phyloP scores from a whole-genome alignment of 2,888 invertebrate genomes.

The Drosophila infuscata region DNA sequence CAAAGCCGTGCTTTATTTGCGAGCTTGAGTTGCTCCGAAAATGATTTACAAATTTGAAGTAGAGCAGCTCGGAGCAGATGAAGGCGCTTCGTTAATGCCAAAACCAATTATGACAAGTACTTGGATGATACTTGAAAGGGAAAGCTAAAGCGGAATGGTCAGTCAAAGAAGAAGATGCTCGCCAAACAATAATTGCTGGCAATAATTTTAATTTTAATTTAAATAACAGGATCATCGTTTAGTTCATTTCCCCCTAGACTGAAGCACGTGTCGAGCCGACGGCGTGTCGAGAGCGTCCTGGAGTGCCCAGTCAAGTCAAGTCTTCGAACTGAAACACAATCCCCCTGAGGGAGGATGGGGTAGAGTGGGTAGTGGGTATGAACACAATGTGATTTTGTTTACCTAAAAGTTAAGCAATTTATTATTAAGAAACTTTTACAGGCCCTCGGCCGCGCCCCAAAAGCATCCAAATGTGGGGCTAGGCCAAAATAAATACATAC shows the following conservation, averaged over 20 bases:
- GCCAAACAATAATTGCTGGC: conserved; percentile 12
- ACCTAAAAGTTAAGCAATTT: conserved; percentile 78
- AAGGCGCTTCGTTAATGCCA: not conserved
- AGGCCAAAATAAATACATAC: conserved; percentile 21
- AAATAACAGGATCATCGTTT: conserved; percentile 49
- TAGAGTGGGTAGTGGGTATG: not conserved
- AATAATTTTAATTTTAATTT: conserved; percentile 65
- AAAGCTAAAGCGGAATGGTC: not conserved
- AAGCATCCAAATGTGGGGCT: conserved; percentile 9
- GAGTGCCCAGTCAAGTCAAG: conserved; percentile 16
- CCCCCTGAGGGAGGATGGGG: not conserved
- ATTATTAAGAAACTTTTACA: conserved; percentile 76
- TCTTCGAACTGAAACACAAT: not conserved
- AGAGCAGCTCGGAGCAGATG: not conserved
- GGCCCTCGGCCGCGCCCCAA: conserved; percentile 41
- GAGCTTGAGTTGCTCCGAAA: not conserved
- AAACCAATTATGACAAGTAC: conserved; percentile 10
- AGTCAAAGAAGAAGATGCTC: conserved; percentile 1
- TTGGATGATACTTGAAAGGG: conserved; percentile 8
- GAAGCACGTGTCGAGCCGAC: conserved; percentile 50
- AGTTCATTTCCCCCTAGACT: conserved; percentile 15
- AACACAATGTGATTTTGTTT: conserved; percentile 68
- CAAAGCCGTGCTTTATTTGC: not conserved
- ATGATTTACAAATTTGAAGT: not conserved
- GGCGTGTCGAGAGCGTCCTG: conserved; percentile 55